Evolutionary conservation across 35 echinoderm and acorn worm species (phyloP).

Genomic region (Stichopus chloronotus): DNA sequence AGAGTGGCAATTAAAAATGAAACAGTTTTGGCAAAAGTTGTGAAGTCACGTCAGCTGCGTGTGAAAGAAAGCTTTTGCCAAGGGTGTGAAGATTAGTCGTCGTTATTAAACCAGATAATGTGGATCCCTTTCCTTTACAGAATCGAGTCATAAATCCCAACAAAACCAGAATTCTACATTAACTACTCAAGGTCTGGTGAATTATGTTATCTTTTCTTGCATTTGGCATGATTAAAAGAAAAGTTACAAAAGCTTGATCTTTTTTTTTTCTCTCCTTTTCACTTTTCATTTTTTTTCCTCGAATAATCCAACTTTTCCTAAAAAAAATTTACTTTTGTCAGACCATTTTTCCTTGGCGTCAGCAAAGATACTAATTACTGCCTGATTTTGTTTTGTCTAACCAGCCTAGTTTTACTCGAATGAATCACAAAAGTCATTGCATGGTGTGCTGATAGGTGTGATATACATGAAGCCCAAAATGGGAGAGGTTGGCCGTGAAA

Average conservation of each 20-base stretch:
- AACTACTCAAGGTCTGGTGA: conserved; percentile 35
- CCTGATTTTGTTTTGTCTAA: conserved; percentile 17
- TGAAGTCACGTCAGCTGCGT: no score
- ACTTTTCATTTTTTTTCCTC: not conserved
- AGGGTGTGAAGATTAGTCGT: no score
- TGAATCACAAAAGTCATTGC: not conserved
- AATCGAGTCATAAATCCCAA: conserved; percentile 34
- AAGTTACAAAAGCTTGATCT: not conserved
- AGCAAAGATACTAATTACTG: conserved; percentile 20
- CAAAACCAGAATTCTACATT: conserved; percentile 53
- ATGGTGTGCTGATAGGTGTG: conserved; percentile 20
- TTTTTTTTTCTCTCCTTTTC: conserved; percentile 16
- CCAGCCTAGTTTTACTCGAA: not conserved
- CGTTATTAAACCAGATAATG: not conserved
- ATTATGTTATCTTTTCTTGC: conserved; percentile 15
- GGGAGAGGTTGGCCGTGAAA: no score
- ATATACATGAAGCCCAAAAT: no score
- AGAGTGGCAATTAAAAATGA: no score
- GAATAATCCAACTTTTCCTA: not conserved
- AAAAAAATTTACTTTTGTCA: not conserved
- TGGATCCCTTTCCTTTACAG: conserved; percentile 35
- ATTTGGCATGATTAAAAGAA: conserved; percentile 15
- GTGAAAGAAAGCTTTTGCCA: no score
- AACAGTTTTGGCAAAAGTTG: no score
- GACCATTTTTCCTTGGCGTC: not conserved